Evolutionary conservation across 2,888 invertebrate genomes (phyloP).

Genomic region (Mechanitis mazaeus): DNA sequence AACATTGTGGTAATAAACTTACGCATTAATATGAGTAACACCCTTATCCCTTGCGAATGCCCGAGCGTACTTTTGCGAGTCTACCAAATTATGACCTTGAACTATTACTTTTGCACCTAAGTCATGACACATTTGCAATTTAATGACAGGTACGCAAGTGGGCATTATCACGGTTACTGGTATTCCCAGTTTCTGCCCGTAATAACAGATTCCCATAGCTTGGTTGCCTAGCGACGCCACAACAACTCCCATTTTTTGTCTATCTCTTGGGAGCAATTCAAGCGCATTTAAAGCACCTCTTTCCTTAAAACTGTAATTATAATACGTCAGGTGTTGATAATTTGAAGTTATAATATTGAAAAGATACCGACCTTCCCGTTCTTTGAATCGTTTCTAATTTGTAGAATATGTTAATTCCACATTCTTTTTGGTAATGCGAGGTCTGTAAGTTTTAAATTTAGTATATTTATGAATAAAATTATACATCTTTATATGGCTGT

Average conservation of each 20-base stretch:
- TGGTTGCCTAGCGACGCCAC: constrained; percentile 85
- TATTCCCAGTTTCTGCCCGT: constrained; percentile 77
- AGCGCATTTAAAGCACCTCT: constrained; percentile 81
- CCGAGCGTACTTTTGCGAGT: constrained; percentile 79
- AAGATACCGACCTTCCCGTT: constrained; percentile 33
- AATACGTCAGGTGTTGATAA: background rate
- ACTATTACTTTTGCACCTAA: constrained; percentile 81
- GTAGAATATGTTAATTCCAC: constrained; percentile 37
- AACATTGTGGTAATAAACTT: constrained; percentile 12
- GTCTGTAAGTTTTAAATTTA: constrained; percentile 39
- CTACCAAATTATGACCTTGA: constrained; percentile 77
- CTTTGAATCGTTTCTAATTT: constrained; percentile 34
- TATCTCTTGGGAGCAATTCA: constrained; percentile 72
- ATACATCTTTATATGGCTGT: background rate
- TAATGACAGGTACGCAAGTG: constrained; percentile 79
- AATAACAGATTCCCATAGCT: constrained; percentile 80
- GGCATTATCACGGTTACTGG: constrained; percentile 84
- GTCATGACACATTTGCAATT: constrained; percentile 78
- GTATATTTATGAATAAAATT: background rate
- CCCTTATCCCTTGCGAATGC: constrained; percentile 75
- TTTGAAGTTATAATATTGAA: background rate
- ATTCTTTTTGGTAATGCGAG: constrained; percentile 49
- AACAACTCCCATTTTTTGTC: constrained; percentile 79
- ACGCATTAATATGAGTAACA: constrained; percentile 82
- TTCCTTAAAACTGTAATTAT: constrained; percentile 80